A percentile compares a stretch with the other conserved stretches of the same genome.
Conservation (phyloP, 2,797 vertebrate species). For the Pampus argenteus region DNA sequence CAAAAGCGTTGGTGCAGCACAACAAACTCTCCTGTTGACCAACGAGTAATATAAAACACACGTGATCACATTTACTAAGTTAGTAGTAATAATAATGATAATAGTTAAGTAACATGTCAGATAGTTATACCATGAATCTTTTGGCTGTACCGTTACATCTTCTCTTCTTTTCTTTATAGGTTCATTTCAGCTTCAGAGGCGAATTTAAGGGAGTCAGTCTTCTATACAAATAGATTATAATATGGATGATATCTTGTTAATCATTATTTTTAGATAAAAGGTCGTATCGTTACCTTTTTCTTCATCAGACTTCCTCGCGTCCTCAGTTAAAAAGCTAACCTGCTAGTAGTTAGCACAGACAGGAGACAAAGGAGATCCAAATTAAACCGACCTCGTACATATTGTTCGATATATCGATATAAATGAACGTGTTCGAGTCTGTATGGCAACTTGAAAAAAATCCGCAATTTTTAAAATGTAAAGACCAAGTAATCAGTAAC, state of each 20-base stretch:
- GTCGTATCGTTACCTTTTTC: slow-evolving; percentile 51
- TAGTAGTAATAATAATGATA: neutral
- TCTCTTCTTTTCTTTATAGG: neutral
- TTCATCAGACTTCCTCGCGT: slow-evolving; percentile 14
- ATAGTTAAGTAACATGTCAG: neutral
- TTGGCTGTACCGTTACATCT: neutral
- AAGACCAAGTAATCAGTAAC: neutral
- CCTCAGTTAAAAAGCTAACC: slow-evolving; percentile 47
- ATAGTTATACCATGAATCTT: neutral
- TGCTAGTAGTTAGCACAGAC: slow-evolving; percentile 41
- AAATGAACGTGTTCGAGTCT: fast-evolving
- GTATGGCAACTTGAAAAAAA: fast-evolving
- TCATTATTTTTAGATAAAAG: neutral
- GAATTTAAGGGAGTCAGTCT: neutral
- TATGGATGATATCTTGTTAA: no score
- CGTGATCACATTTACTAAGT: neutral
- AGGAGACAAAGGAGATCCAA: slow-evolving; percentile 21
- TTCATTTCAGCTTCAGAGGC: neutral
- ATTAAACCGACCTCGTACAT: neutral
- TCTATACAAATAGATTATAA: fast-evolving
- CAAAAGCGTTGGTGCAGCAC: fast-evolving
- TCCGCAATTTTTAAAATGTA: fast-evolving
- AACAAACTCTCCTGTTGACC: neutral
- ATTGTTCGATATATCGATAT: fast-evolving
- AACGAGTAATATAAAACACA: neutral